Percentiles rank a stretch among this genome's conserved stretches.
Conservation (phyloP, 2,888 invertebrate genomes). For the Leptinotarsa juncta region DNA sequence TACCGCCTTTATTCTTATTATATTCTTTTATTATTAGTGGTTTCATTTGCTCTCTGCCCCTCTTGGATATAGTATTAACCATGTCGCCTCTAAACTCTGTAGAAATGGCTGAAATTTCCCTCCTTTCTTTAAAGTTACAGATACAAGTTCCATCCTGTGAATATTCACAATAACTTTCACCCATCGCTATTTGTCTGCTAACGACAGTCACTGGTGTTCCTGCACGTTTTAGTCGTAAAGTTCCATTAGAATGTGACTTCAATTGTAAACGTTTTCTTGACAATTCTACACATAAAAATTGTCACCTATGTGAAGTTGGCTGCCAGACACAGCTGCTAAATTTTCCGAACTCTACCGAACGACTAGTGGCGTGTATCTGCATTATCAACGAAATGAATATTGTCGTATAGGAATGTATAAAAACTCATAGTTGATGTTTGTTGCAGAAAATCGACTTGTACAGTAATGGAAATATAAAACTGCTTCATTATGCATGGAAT, state of each 20-base stretch:
- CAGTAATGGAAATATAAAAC: too few species aligned
- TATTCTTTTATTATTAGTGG: conserved; percentile 36
- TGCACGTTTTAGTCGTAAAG: conserved; percentile 41
- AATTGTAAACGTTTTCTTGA: conserved; percentile 34
- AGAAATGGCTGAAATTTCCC: conserved; percentile 46
- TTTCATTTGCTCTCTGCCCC: conserved; percentile 25
- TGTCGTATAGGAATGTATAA: too few species aligned
- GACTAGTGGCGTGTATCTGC: too few species aligned
- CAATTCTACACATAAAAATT: conserved; percentile 48
- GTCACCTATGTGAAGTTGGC: conserved; percentile 23
- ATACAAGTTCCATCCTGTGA: conserved; percentile 35
- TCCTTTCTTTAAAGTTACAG: conserved; percentile 46
- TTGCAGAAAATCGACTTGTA: too few species aligned
- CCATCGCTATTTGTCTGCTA: conserved; percentile 42
- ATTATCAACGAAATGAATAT: too few species aligned
- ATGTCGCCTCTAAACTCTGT: conserved; percentile 42
- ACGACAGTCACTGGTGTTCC: too few species aligned
- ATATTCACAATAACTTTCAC: conserved; percentile 34
- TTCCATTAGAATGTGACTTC: conserved; percentile 45
- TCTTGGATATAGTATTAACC: conserved; percentile 25
- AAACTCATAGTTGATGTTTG: too few species aligned
- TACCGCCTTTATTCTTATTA: conserved; percentile 39
- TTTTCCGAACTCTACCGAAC: too few species aligned
- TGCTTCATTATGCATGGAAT: too few species aligned
- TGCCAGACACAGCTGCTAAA: too few species aligned